Base-by-base conservation (phyloP, 2,888 invertebrate genomes). In the Steinernema carpocapsae region DNA sequence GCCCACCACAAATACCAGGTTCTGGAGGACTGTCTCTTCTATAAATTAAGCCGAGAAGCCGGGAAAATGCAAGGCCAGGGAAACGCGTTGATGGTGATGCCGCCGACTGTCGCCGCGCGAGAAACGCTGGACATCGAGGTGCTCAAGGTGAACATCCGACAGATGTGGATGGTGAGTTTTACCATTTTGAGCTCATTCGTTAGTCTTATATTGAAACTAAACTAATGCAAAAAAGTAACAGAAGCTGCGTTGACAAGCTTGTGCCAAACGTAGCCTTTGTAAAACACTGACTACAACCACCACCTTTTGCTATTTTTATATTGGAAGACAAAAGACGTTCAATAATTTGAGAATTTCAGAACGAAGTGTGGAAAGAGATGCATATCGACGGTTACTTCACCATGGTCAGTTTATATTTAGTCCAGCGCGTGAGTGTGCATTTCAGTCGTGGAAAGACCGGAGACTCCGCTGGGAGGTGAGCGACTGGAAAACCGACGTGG, bases 281-380 rank as follows among this genome's bases (percentile, higher is more conserved):
- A n/a, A n/a, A n/a, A n/a, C n/a, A n/a, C n/a, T n/a, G n/a, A n/a
- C n/a, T n/a, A n/a, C n/a, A n/a, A n/a, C n/a, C n/a, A n/a, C n/a
- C 22, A 7, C 52, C 7, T 22, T 51, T 7, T 3, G 10, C 22
- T 7, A 51, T 3, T 24, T 22, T 3, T 6, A 22, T 22, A 10
- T 3, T 51, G 7, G 22, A 24, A 19, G 24, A 10, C 37, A 37
- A n/a, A n/a, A n/a, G 37, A 37, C 37, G 37, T 37, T 3, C 10
- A 6, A 3, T 37, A 10, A 64, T 64, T 29, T 3, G 10, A 37
- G 37, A 6, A 3, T 24, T 43, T 76, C 74, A 81, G 81, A 85
- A 84, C 71, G 85, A 85, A 71, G 79, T 85, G 51, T 84, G 83
- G 83, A 83, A 81, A 73, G 85, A 85, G 79, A 84, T 85, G 85